Evolutionary conservation across 1,140 invertebrate species (phyloP).

Genomic region (Coboldia fuscipes): DNA sequence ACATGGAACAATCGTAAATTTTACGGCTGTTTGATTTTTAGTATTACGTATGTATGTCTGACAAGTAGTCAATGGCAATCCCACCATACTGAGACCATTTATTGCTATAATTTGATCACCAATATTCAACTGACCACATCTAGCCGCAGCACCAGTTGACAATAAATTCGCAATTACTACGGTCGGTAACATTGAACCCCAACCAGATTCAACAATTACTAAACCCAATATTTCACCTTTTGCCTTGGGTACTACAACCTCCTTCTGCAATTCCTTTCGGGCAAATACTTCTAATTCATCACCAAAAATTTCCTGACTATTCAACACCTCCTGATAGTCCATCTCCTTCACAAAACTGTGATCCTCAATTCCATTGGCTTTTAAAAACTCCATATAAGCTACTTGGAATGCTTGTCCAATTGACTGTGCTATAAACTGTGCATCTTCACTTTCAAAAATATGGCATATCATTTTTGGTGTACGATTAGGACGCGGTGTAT

Average conservation of each 20-base stretch:
- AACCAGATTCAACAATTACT: conserved; percentile 97
- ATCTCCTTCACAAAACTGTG: conserved; percentile 96
- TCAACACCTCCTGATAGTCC: conserved; percentile 97
- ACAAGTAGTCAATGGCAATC: conserved; percentile 89
- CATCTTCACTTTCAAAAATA: conserved; percentile 99
- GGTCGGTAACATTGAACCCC: conserved; percentile 98
- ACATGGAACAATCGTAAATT: conserved; percentile 95
- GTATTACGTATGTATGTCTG: conserved; percentile 98
- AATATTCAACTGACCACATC: conserved; percentile 95
- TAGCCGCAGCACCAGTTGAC: conserved; percentile 81
- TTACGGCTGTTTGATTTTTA: conserved; percentile 95
- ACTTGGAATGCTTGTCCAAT: conserved; percentile 99
- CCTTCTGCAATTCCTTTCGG: conserved; percentile 95
- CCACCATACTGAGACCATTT: conserved; percentile 94
- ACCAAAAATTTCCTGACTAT: conserved; percentile 96
- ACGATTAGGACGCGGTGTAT: conserved; percentile 63
- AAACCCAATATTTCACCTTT: conserved; percentile 94
- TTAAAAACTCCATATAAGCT: conserved; percentile 98
- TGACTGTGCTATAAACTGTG: conserved; percentile 96
- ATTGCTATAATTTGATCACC: conserved; percentile 99
- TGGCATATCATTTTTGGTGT: conserved; percentile 99
- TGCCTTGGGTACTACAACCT: conserved; percentile 94
- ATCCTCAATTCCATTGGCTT: conserved; percentile 97
- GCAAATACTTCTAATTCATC: conserved; percentile 98
- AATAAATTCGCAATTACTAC: conserved; percentile 96